These are phyloP conservation scores for Lycaena phlaeas DNA, from an alignment of 2,888 invertebrate genomes.

Conservation along the genomic window DNA sequence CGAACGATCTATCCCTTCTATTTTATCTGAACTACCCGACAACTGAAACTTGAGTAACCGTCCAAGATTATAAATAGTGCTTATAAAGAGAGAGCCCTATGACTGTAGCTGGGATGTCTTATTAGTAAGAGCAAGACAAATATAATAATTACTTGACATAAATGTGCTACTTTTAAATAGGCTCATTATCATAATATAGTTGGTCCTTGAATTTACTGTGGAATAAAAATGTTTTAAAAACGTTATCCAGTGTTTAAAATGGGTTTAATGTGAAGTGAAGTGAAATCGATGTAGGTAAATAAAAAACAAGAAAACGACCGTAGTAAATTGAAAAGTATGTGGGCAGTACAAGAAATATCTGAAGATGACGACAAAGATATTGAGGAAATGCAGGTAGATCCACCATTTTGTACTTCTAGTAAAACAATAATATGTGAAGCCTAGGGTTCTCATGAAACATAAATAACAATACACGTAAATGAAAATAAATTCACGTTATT, in stretches of 20 bases:
- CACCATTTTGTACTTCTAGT: constrained; percentile 15
- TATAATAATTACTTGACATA: neutral
- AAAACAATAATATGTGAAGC: too few species aligned
- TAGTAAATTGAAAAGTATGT: neutral
- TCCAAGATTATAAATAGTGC: neutral
- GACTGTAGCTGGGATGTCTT: too few species aligned
- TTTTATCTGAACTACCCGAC: constrained; percentile 5
- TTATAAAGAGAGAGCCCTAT: neutral
- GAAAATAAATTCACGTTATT: too few species aligned
- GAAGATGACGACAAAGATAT: constrained; percentile 23
- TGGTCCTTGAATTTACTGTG: neutral
- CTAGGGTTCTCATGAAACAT: too few species aligned
- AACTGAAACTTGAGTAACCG: neutral
- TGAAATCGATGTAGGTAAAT: neutral
- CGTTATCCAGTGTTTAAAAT: neutral
- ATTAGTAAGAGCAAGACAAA: neutral
- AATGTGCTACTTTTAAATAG: neutral
- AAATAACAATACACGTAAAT: too few species aligned
- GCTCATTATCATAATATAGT: neutral
- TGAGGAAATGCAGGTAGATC: constrained; percentile 25
- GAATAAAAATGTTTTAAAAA: neutral
- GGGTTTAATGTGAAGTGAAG: neutral
- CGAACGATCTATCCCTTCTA: neutral
- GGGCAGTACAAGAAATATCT: constrained; percentile 27
- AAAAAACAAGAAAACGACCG: neutral